Percentiles rank a stretch among this genome's conserved stretches.
These are phyloP conservation scores for Prenolepis imparis DNA, from an alignment of 2,888 invertebrate species.

Conservation along the genomic window DNA sequence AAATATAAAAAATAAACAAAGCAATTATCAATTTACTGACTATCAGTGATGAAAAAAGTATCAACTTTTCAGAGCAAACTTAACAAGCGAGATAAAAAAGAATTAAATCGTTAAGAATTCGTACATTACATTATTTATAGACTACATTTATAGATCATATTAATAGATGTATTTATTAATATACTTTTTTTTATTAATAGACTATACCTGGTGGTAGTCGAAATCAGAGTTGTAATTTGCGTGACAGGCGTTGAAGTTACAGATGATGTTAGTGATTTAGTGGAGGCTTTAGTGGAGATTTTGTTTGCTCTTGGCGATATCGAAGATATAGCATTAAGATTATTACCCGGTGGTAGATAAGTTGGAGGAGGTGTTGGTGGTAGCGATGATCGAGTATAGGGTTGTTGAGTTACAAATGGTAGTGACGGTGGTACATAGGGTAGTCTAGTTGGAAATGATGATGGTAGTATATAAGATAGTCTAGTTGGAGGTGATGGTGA, in stretches of 20 bases:
- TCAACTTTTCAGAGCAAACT: not conserved
- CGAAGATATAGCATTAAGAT: too few relatives aligned
- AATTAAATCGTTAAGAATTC: not conserved
- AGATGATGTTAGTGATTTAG: too few relatives aligned
- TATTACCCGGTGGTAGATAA: too few relatives aligned
- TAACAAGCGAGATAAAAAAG: not conserved
- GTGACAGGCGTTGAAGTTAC: too few relatives aligned
- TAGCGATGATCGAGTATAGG: conserved; percentile 53
- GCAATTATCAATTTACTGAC: not conserved
- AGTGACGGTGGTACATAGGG: conserved; percentile 5
- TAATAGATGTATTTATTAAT: too few relatives aligned
- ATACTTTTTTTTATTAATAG: too few relatives aligned
- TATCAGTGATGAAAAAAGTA: not conserved
- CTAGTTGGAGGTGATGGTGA: not conserved
- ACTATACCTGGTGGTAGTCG: too few relatives aligned
- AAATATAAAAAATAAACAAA: not conserved
- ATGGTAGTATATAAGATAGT: not conserved
- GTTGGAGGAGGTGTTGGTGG: conserved; percentile 55
- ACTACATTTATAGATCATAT: too few relatives aligned
- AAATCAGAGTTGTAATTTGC: too few relatives aligned
- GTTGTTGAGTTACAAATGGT: conserved; percentile 24
- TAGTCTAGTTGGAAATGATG: not conserved
- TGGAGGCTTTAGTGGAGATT: too few relatives aligned
- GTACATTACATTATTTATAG: too few relatives aligned
- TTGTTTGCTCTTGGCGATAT: too few relatives aligned